Evolutionary conservation across 2,888 invertebrate genomes (phyloP), one percentile per base, ranked within the genome.

Genomic region (Ochropleura leucogaster): DNA sequence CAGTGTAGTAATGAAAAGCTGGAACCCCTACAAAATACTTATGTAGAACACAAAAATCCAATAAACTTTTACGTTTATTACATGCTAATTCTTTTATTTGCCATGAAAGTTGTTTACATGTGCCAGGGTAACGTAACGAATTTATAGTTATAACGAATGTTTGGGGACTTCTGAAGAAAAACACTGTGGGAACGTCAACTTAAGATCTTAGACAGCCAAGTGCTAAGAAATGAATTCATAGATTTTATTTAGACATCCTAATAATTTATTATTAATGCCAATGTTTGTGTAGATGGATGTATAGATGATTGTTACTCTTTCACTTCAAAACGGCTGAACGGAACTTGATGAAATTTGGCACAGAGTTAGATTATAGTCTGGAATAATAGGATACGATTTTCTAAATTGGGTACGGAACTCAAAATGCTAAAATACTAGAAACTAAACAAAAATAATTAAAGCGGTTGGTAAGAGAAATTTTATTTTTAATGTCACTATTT

Each of bases 61-160:
- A 65, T 72, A 65, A 79, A 79, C 44, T 79, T 79, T 68, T 73
- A 72, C 53, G 47, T 60, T 40, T 55, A 78, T 49, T 60, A 44
- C 20, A 46, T 59, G 63, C 30, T 20, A 79, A 73, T 51, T 62
- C 46, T 73, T 68, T 63, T 65, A 78, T 65, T 49, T 65, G n/a
- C 68, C 68, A 68, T 65, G 59, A 78, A 71, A 20, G 49, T 79
- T 78, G 65, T 72, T 72, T 65, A 64, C 67, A 72, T 64, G 71
- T 65, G 59, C 30, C 71, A 47, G 14, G 9, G 14, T 40, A 46
- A 59, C 55, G 65, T 49, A 79, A 30, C 44, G 8, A 78, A 64
- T 71, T 78, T 72, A 77, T 77, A 47, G 67, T 40, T 68, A 71
- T 64, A 16, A 51, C 30, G 59, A 53, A 67, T 78, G 40, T 68